Percentiles rank a stretch among this genome's conserved stretches.
Conservation (phyloP, 2,113 vertebrate species). For the Blennius ocellaris region DNA sequence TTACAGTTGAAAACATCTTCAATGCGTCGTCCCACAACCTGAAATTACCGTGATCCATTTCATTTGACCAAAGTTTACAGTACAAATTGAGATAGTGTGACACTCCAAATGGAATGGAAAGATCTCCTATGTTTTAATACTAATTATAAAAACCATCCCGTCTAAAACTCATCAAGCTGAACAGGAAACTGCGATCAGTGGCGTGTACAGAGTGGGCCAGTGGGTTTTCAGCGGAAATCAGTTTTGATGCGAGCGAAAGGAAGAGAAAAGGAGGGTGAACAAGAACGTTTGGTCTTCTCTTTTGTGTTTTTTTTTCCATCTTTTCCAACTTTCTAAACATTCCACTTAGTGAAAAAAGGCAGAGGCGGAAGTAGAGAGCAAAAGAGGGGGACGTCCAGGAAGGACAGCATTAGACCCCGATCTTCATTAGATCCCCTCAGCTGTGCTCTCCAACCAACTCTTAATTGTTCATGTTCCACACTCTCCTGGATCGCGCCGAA, state of each 20-base stretch:
- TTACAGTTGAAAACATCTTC: constrained; percentile 8
- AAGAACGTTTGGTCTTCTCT: constrained; percentile 71
- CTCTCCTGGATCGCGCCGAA: constrained; percentile 37
- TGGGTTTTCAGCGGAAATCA: constrained; percentile 38
- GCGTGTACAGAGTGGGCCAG: constrained; percentile 29
- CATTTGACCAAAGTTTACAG: constrained; percentile 32
- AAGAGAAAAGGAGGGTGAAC: constrained; percentile 41
- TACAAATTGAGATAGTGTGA: constrained; percentile 50
- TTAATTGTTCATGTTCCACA: constrained; percentile 59
- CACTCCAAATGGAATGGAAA: constrained; percentile 31
- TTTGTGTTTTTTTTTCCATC: constrained; percentile 44
- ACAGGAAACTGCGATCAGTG: constrained; percentile 41
- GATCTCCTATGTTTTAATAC: constrained; percentile 27
- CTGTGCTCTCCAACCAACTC: constrained; percentile 51
- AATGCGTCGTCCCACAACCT: constrained; percentile 10
- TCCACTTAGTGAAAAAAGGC: constrained; percentile 69
- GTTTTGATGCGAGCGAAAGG: constrained; percentile 47
- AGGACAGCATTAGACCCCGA: constrained; percentile 33
- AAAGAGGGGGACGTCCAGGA: constrained; percentile 38
- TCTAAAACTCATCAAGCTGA: constrained; percentile 57
- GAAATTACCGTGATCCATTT: constrained; percentile 22
- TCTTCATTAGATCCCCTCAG: neutral
- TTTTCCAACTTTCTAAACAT: constrained; percentile 62
- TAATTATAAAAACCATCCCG: constrained; percentile 70
- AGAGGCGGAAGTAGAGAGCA: constrained; percentile 54